phyloP scores from a whole-genome alignment of 2,888 invertebrate genomes.

The Allophyes oxyacanthae region DNA sequence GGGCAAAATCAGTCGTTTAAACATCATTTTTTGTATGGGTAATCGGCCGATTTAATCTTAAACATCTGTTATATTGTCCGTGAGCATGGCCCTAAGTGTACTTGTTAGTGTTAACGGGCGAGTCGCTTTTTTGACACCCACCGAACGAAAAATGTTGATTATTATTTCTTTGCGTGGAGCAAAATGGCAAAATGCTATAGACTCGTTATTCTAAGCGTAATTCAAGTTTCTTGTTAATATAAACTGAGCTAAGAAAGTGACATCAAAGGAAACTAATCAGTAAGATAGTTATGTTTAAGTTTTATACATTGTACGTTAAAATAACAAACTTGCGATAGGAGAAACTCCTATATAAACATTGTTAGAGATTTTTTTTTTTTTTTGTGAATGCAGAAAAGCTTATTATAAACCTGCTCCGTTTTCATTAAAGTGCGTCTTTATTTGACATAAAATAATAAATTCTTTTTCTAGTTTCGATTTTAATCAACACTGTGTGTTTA shows the following conservation, averaged over 20 bases:
- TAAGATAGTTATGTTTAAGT: neutral
- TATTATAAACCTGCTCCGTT: constrained; percentile 13
- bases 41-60: too few relatives aligned
- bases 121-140: too few relatives aligned
- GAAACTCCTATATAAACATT: constrained; percentile 15
- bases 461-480: neutral
- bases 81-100: too few relatives aligned
- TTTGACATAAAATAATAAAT: neutral
- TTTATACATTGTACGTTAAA: constrained; percentile 3
- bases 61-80: too few relatives aligned
- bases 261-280: constrained; percentile 11
- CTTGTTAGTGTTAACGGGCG: too few relatives aligned
- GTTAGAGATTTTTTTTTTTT: constrained; percentile 11
- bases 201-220: neutral
- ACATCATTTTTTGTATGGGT: too few relatives aligned
- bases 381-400: constrained; percentile 2
- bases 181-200: too few relatives aligned
- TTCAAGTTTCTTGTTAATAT: neutral
- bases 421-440: neutral
- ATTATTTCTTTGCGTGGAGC: too few relatives aligned
- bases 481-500: neutral
- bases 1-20: too few relatives aligned
- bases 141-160: too few relatives aligned
- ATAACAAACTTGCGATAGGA: constrained; percentile 7
- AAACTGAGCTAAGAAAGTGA: neutral